Base-by-base conservation (phyloP, 2,113 vertebrate species). In the Barbus barbus region DNA sequence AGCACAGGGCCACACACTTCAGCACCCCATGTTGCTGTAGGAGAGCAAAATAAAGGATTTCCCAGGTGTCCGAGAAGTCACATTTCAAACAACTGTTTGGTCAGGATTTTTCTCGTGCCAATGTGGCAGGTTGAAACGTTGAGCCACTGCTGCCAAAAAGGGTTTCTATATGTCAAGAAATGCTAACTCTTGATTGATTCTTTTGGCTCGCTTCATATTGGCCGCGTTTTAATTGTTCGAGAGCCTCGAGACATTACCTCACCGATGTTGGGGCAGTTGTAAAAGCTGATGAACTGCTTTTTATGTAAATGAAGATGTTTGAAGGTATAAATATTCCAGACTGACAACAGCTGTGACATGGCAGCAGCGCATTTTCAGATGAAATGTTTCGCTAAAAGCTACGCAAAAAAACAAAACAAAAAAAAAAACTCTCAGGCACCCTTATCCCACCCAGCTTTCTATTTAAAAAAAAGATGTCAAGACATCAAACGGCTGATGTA, bases 161-260 rank as follows among this genome's bases (percentile, higher is more conserved):
- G 78, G 71, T 79, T 84, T 82, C 90, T 89, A 90, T 92, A 87
- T 88, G 79, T 83, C 85, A 82, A 88, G 76, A 87, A 71, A 82
- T 84, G 83, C 73, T 75, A 80, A 86, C 84, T 89, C 84, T 80
- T 88, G 88, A 91, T 91, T 89, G 90, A 94, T 93, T 84, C 85
- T 86, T 33, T 87, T 90, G 88, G 89, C 88, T 90, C 88, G 91
- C 90, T 87, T 88, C 89, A 84, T 65, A 90, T 87, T 16, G 38
- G 38, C 44, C 13, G 87, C 61, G 75, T 91, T 92, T 90, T 88
- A 91, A 91, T 91, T 91, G 89, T 86, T 87, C 36, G 38, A 33
- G 24, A 51, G 78, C 78, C 28, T 28, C 20, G 24, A 94, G 93
- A 93, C 93, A 87, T 95, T 93, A 94, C 92, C 92, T 93, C 93